Evolutionary conservation across 2,797 vertebrate genomes (phyloP), one percentile per base, ranked within the genome.

Genomic region (Paedocypris micromegethes): DNA sequence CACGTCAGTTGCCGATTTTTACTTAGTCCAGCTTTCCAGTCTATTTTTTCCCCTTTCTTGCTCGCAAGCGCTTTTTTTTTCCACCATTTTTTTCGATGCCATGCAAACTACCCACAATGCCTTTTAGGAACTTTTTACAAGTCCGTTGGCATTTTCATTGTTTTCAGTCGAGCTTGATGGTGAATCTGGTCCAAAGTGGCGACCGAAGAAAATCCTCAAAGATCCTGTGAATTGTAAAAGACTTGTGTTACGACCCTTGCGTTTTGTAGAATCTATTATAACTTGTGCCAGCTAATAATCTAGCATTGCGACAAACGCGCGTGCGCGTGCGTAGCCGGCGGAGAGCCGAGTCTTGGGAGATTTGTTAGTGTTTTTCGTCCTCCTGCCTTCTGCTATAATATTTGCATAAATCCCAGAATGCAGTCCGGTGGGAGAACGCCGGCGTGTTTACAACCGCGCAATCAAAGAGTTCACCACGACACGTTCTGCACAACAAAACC

Each of bases 371-470:
- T 23, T 23, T 23, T 9, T 66, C 53, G 41, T 46, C 39, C 67
- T 38, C 40, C 9, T 51, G 49, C 58, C 59, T 42, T 64, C 58
- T 68, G 56, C 59, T 66, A 44, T 51, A 51, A 49, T 46, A 41
- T 73, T 76, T 48, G 43, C 59, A 70, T 65, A 39, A 62, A 72
- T 66, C 65, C 57, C 57, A 74, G 49, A 68, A 68, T 65, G 43
- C 60, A 53, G 41, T 77, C 64, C 63, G 69, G 0, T 38, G 74
- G 61, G 70, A 76, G 48, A n/a, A 56, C 9, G 4, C 4, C 9
- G 55, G 52, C 66, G 42, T 65, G 74, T 75, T 72, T 72, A 69
- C 65, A 56, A 49, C 3, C 3, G 4, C 58, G 49, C 64, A 56
- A 56, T 64, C 60, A 58, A 66, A 56, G 44, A 60, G 58, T 56